Evolutionary conservation across 2,888 invertebrate genomes (phyloP).

Genomic region (Sinopyrophorus schimmeli): DNA sequence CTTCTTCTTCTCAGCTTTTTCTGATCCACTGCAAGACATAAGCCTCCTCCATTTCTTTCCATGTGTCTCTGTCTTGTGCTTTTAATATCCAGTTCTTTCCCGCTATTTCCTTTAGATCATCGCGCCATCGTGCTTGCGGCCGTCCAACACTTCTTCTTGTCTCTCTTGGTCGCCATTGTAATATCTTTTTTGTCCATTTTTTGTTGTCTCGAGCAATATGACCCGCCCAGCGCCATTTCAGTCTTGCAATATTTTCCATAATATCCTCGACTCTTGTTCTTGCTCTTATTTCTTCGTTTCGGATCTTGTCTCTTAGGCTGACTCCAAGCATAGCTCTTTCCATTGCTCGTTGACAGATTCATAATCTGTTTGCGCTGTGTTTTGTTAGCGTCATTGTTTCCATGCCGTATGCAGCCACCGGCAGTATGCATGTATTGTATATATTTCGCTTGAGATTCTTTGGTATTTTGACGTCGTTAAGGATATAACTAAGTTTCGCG

Average conservation of each 20-base stretch:
- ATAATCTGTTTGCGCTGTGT: no score
- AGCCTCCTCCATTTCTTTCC: neutral
- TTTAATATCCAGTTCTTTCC: constrained; percentile 1
- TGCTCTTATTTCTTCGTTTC: no score
- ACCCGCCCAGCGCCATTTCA: constrained; percentile 1
- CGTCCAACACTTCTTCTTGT: neutral
- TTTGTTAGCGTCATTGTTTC: no score
- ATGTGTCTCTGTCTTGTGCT: neutral
- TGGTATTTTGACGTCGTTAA: no score
- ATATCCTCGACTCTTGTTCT: no score
- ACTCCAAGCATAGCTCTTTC: no score
- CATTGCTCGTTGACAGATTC: no score
- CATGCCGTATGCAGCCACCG: no score
- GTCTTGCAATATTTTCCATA: neutral
- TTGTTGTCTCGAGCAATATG: neutral
- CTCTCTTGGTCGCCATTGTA: neutral
- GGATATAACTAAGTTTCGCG: no score
- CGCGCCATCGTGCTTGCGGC: neutral
- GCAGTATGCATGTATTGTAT: no score
- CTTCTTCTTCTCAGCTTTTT: neutral
- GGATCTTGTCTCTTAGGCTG: no score
- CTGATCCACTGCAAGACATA: neutral
- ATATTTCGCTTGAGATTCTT: no score
- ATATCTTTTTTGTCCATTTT: neutral
- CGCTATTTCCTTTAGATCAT: neutral